Evolutionary conservation across 2,113 vertebrate genomes (phyloP).

Genomic region (Pseudolaguvia tuberculata): DNA sequence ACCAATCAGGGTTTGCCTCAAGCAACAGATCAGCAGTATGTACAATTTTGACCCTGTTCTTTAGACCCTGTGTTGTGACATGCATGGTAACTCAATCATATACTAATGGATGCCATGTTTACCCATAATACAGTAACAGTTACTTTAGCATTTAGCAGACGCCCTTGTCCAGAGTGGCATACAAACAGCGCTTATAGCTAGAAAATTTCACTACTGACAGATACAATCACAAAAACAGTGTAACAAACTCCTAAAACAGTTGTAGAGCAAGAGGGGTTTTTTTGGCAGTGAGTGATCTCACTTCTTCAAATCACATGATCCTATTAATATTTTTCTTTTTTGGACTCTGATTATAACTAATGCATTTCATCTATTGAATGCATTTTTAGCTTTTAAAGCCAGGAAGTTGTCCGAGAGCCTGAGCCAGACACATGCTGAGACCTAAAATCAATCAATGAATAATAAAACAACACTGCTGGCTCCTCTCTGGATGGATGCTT

Average conservation of each 20-base stretch:
- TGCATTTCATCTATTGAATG: constrained; percentile 42
- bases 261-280: no score
- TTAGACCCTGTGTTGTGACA: neutral
- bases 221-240: no score
- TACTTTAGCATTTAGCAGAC: no score
- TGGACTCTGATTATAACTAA: constrained; percentile 50
- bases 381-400: constrained; percentile 31
- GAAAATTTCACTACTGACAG: no score
- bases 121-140: no score
- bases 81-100: neutral
- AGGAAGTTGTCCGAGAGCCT: constrained; percentile 31
- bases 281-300: constrained; percentile 14
- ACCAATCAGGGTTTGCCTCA: neutral
- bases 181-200: no score
- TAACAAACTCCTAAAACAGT: no score
- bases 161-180: no score
- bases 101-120: neutral
- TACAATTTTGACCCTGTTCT: neutral
- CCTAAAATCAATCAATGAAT: constrained; percentile 59
- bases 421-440: constrained; percentile 34
- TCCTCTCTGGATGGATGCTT: constrained; percentile 49
- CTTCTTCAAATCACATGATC: constrained; percentile 23
- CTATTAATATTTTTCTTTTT: constrained; percentile 22
- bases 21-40: neutral
- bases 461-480: constrained; percentile 59